Evolutionary conservation across 2,797 vertebrate genomes (phyloP).

Genomic region (Arnoldichthys spilopterus): DNA sequence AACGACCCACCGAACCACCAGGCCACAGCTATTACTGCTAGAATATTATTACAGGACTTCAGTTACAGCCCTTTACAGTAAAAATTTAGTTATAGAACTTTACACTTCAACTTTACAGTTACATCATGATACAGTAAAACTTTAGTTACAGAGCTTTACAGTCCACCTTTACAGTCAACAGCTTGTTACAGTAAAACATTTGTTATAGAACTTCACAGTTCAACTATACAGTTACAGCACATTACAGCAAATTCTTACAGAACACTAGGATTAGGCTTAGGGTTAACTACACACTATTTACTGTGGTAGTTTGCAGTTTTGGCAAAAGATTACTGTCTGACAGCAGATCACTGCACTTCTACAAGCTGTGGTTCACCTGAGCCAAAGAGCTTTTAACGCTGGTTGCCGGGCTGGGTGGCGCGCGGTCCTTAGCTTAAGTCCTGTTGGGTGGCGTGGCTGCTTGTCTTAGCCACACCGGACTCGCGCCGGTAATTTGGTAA

Average conservation of each 20-base stretch:
- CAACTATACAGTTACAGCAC: background rate
- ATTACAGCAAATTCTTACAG: background rate
- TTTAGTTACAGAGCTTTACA: background rate
- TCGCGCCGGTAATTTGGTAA: no score
- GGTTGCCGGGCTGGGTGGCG: no score
- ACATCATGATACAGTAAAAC: background rate
- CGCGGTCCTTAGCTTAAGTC: no score
- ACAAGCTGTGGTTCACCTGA: no score
- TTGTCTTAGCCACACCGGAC: no score
- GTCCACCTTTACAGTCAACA: background rate
- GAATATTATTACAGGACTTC: background rate
- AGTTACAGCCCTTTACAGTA: background rate
- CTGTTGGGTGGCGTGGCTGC: no score
- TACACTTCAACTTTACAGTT: background rate
- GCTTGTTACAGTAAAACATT: no score
- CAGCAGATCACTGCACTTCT: no score
- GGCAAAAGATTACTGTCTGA: no score
- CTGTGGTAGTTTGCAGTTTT: background rate
- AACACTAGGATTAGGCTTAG: background rate
- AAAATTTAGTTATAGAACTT: background rate
- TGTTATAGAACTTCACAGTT: background rate
- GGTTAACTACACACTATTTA: background rate
- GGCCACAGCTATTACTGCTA: background rate
- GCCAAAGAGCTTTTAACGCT: no score
- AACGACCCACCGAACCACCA: background rate